Evolutionary conservation across 1,140 invertebrate species (phyloP).

Genomic region (Procambarus clarkii): DNA sequence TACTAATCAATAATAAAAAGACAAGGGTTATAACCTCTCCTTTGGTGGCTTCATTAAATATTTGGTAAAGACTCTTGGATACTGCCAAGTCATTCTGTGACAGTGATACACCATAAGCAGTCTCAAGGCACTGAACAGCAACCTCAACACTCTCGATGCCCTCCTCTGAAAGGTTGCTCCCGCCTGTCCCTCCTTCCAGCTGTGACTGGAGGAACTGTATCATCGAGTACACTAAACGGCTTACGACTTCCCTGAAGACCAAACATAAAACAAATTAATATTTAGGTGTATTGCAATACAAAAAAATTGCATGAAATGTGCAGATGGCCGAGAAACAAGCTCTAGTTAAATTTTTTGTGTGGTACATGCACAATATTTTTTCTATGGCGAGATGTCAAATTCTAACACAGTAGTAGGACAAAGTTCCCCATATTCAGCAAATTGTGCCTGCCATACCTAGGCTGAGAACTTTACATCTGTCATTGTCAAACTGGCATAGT

Average conservation of each 20-base stretch:
- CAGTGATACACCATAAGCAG: conserved; percentile 82
- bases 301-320: no score
- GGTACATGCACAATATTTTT: no score
- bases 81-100: conserved; percentile 74
- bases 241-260: conserved; percentile 54
- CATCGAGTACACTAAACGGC: conserved; percentile 52
- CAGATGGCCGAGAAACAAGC: no score
- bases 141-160: conserved; percentile 86
- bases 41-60: conserved; percentile 73
- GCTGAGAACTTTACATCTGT: no score
- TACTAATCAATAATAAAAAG: not conserved
- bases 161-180: conserved; percentile 40
- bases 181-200: conserved; percentile 38
- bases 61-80: conserved; percentile 72
- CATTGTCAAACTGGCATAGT: no score
- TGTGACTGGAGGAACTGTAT: conserved; percentile 61
- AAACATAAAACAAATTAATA: not conserved
- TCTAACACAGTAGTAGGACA: no score
- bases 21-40: conserved; percentile 1
- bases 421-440: no score
- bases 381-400: no score
- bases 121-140: conserved; percentile 89
- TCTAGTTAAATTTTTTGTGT: no score
- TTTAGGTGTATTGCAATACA: no score
- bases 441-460: no score